Evolutionary conservation across 2,888 invertebrate species (phyloP), one percentile per base, ranked within the genome.

Genomic region (Lobophora halterata): DNA sequence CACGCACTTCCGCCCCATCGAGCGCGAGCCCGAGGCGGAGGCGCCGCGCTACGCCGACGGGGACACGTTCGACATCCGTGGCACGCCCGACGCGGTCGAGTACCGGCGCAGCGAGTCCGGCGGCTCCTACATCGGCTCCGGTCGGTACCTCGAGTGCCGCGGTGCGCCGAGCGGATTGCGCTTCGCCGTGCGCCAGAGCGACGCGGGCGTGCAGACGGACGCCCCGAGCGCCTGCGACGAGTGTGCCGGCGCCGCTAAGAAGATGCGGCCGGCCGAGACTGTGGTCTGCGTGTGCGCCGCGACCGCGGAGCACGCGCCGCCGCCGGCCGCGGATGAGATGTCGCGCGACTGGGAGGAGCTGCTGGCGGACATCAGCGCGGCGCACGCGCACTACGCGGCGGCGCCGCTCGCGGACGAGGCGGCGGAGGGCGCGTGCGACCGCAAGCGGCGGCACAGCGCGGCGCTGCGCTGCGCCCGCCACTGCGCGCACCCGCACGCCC

Each of bases 1-100:
- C 49, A 95, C 95, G 40, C 96, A 96, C 80, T 96, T 96, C 83
- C 91, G 92, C 52, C 95, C 96, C 7, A 95, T 96, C 56, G 90
- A 91, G 57, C 90, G 90, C 58, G 89, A 89, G 50, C 55, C 68
- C 27, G 74, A 73, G 20, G 71, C 74, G 29, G 75, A 71, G 44
- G 56, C 55, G 35, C 43, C 71, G 65, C 75, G 76, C 31, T 89
- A 89, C 71, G 90, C 88, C 14, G 93, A 94, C 75, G 94, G 94
- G 29, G 91, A 92, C 55, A 92, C 92, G 7, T 94, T 94, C 78
- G 89, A 91, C 51, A 91, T 93, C 55, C 77, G 85, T 55, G 89
- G 86, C 59, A 89, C 88, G 55, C 79, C 92, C 57, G 93, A 93
- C 63, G 62, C 81, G 14, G 89, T 93, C 13, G 89, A 90, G 42